Base-by-base conservation (phyloP, 1,140 invertebrate species). In the Drosophila serrata region DNA sequence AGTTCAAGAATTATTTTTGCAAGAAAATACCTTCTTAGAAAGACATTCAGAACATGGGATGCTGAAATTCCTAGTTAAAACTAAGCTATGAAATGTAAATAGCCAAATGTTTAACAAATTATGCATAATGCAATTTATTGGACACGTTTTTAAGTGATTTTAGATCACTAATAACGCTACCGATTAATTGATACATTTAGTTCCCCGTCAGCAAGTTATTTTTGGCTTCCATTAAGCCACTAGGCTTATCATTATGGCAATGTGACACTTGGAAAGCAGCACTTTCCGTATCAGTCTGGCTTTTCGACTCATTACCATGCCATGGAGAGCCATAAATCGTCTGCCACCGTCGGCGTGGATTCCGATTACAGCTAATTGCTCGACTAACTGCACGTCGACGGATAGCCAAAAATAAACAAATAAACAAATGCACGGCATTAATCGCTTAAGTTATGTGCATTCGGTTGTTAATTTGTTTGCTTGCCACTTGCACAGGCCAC, bases 321-420 rank as follows among this genome's bases (percentile, higher is more conserved):
- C 46, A 45, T 37, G 31, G 13, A 31, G 46, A 19, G 31, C 68
- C 65, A 72, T 72, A 70, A 72, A 72, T 72, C 67, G 65, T 49
- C 49, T 70, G 68, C 65, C 68, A 72, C 65, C 48, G 24, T 46
- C 68, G 45, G 45, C 37, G 22, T 17, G 29, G 45, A 35, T 65
- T 68, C 45, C 43, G 69, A 72, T 73, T 73, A 72, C 69, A 72
- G 65, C 35, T 72, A 73, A 73, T 73, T 73, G 33, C 35, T 19
- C 17, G 65, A 40, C 67, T 72, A 73, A 59, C 68, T 73, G 40
- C 51, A 40, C 35, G 49, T 72, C 13, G 49, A 72, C 13, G 69
- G 67, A 72, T 59, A 72, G 24, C 51, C 67, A 72, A 59, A 72
- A 73, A 73, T 58, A 70, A 72, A 73, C 53, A 72, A 72, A 72